Evolutionary conservation across 1,140 invertebrate genomes (phyloP), one percentile per base, ranked within the genome.

Genomic region (Phocides pigmalion): DNA sequence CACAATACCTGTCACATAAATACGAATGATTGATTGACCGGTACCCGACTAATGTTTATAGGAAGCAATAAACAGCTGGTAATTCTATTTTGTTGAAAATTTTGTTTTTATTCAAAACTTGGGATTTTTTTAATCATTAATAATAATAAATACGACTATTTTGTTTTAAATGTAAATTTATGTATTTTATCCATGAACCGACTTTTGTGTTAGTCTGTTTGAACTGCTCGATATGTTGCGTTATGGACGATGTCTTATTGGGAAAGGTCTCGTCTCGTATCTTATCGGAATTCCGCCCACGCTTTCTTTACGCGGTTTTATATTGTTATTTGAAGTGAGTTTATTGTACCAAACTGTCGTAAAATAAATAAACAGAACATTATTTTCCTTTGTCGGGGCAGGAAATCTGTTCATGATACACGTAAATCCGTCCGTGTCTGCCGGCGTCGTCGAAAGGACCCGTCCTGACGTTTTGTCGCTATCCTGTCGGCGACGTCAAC

Each of bases 11-110:
- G 84, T 87, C 85, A 90, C 84, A 88, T 87, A 87, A 88, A 90
- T 79, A 86, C 74, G 47, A 62, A 75, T 88, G 87, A 90, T 90
- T 89, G 86, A 90, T 90, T 83, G 84, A 79, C 84, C 84, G 81
- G 82, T 81, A 89, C 76, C 72, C 79, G 62, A 76, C 82, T 87
- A 86, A 88, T 87, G 84, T 75, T 81, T 75, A 81, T 79, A 82
- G 84, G 83, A 87, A 87, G 81, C 78, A 70, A 84, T 90, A 84
- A 87, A 88, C 85, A 90, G 84, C 82, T 90, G 87, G 71, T 74
- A 71, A 79, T 76, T 75, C 73, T n/a, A n/a, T n/a, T n/a, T n/a
- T 75, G 76, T 81, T 71, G 49, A 67, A 74, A 76, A 74, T 73
- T 76, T 46, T 22, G 22, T 28, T 56, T 56, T 56, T 56, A 56